Evolutionary conservation across 2,113 vertebrate species (phyloP).

Genomic region (Cisticola juncidis): DNA sequence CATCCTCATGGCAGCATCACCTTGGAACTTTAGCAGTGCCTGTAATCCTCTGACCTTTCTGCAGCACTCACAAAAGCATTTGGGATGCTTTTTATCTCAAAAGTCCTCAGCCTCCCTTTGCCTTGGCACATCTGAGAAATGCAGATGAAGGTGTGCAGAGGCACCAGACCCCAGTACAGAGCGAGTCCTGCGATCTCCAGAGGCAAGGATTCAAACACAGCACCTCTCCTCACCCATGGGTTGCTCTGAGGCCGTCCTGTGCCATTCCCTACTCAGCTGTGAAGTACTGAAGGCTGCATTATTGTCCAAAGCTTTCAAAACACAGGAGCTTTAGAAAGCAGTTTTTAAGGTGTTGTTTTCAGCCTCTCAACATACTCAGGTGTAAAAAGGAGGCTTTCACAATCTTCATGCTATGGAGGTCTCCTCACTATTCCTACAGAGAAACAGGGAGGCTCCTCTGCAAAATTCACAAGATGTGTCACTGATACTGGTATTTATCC

Average conservation of each 20-base stretch:
- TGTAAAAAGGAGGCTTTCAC: neutral
- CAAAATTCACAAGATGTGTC: neutral
- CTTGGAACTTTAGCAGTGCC: neutral
- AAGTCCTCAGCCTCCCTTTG: neutral
- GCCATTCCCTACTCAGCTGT: neutral
- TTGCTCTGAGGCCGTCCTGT: neutral
- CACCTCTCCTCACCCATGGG: neutral
- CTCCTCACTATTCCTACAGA: neutral
- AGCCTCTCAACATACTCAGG: neutral
- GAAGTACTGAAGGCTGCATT: neutral
- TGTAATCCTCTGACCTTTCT: neutral
- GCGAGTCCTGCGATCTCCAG: neutral
- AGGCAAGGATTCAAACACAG: neutral
- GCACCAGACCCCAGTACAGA: neutral
- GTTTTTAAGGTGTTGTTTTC: neutral
- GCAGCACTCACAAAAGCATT: neutral
- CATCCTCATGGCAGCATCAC: neutral
- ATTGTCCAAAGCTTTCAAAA: neutral
- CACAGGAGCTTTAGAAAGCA: neutral
- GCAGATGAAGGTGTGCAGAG: neutral
- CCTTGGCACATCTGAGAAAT: neutral
- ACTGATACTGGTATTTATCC: neutral
- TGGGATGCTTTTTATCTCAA: neutral
- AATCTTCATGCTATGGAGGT: neutral
- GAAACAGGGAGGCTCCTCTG: accelerated